Evolutionary conservation across 2,797 vertebrate species (phyloP).

Genomic region (Champsocephalus gunnari): DNA sequence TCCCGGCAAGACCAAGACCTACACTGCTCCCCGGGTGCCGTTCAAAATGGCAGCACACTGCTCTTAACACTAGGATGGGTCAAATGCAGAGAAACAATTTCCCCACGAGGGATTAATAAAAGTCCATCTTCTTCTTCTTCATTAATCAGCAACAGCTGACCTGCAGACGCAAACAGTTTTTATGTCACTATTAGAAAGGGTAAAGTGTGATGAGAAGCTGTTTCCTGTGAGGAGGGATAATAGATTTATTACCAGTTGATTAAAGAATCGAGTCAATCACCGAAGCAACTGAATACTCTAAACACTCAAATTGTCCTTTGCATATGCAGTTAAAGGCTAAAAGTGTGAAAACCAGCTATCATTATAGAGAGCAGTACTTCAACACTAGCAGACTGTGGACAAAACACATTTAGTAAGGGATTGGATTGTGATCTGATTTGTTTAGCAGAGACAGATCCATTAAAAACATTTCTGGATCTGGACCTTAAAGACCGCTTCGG

Average conservation of each 20-base stretch:
- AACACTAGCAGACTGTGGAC: background rate
- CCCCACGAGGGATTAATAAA: no score
- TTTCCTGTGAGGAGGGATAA: background rate
- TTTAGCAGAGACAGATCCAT: slow-evolving; percentile 3
- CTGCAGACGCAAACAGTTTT: background rate
- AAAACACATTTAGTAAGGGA: background rate
- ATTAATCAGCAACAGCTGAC: slow-evolving; percentile 13
- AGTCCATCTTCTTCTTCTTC: no score
- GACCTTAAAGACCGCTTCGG: background rate
- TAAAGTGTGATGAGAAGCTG: background rate
- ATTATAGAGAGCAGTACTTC: slow-evolving; percentile 1
- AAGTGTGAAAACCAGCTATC: no score
- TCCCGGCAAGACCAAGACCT: no score
- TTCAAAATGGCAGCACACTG: no score
- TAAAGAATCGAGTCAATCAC: no score
- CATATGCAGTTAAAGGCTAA: background rate
- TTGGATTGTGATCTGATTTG: background rate
- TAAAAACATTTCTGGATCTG: background rate
- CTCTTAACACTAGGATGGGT: no score
- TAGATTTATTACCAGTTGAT: background rate
- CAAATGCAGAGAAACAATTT: no score
- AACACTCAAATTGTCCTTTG: background rate
- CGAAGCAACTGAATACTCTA: background rate
- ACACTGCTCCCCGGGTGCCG: no score
- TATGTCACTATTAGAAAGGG: background rate